Evolutionary conservation across 2,888 invertebrate genomes (phyloP), one percentile per base, ranked within the genome.

Genomic region (Noctua pronuba): DNA sequence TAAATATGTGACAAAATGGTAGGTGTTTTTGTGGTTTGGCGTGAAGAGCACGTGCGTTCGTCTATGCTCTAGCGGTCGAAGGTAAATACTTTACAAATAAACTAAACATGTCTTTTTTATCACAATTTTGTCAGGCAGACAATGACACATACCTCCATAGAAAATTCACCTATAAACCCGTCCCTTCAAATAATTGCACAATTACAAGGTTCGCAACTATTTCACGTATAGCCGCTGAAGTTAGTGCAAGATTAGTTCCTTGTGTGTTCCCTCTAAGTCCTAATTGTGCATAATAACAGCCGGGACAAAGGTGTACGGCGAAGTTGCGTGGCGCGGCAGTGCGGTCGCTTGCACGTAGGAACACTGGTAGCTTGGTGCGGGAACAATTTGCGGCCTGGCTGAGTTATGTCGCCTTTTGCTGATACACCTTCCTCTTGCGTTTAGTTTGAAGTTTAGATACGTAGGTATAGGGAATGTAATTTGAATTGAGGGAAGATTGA

Each of bases 231-330:
- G 88, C 88, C 87, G 89, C 80, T 83, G 80, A 93, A 95, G 91
- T 94, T 94, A 88, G 91, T 84, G 87, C 91, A 93, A 95, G 94
- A 95, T 95, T 95, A 95, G 94, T 91, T 91, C 91, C 88, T 91
- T 92, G 89, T 91, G 91, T 90, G 28, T 92, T 92, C 92, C 92
- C 92, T 93, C 92, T 93, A 91, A 93, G 93, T 92, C 92, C 92
- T 95, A 96, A 95, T 96, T 95, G 94, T 91, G 90, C 94, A 94
- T 95, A 96, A 95, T 95, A 95, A 95, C 92, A 89, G 93, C 86
- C 90, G 88, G 91, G 91, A 93, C 94, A 94, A 93, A 94, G 94
- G 93, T 88, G 90, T 91, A 92, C 90, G 94, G 93, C 86, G 90
- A 92, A 92, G 90, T 93, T 93, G 91, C 91, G 91, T 89, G 90